These are phyloP conservation scores for Drosophila pullipes DNA, from an alignment of 2,888 invertebrate species.

Conservation along the genomic window DNA sequence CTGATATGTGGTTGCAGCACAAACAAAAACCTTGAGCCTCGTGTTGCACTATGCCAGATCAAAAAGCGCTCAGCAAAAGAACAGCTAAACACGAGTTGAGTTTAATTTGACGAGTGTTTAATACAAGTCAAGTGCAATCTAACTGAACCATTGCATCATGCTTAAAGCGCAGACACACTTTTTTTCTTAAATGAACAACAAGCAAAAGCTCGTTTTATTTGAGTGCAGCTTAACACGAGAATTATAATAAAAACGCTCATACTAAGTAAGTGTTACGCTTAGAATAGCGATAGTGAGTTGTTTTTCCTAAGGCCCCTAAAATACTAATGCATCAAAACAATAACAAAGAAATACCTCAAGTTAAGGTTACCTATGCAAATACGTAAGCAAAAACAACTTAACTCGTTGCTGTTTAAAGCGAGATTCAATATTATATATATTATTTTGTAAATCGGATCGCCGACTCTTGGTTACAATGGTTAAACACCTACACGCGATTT, in stretches of 20 bases:
- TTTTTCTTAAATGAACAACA: conserved; percentile 11
- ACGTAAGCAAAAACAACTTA: neutral
- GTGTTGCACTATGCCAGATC: conserved; percentile 6
- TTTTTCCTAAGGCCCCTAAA: neutral
- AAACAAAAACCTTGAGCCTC: conserved; percentile 42
- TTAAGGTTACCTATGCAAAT: neutral
- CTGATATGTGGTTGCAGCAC: conserved; percentile 34
- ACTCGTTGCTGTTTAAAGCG: neutral
- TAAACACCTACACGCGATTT: neutral
- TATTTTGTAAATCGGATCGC: neutral
- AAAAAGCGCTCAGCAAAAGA: conserved; percentile 25
- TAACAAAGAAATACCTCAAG: neutral
- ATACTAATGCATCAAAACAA: neutral
- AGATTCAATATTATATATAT: neutral
- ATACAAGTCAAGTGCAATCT: conserved; percentile 71
- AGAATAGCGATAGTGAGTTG: neutral
- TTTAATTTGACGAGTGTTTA: conserved; percentile 57
- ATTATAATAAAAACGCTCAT: neutral
- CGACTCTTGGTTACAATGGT: neutral
- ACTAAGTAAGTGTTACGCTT: neutral
- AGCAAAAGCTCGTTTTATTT: conserved; percentile 35
- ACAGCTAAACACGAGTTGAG: conserved; percentile 44
- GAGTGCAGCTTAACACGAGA: conserved; percentile 3
- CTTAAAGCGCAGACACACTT: conserved; percentile 23
- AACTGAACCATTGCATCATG: conserved; percentile 68